Percentiles rank a stretch among this genome's conserved stretches.
Conservation (phyloP, 2,888 invertebrate species). For the Ernsta delagoae region DNA sequence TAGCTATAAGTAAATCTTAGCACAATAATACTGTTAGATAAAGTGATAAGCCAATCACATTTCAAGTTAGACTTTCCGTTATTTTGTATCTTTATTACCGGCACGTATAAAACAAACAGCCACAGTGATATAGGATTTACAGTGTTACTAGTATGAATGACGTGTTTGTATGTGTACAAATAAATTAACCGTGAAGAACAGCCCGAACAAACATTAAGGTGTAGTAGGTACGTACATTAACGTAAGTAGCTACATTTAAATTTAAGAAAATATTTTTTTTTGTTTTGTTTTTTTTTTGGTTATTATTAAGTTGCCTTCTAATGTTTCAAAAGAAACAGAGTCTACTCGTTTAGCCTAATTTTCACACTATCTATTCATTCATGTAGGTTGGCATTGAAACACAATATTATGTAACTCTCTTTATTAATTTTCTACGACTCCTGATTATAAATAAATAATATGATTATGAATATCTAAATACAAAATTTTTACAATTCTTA, state of each 20-base stretch:
- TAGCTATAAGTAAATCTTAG: constrained; percentile 51
- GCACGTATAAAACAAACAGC: constrained; percentile 30
- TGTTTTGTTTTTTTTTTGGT: not conserved
- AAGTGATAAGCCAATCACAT: constrained; percentile 46
- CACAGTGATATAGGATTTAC: constrained; percentile 20
- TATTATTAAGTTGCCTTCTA: too few species aligned
- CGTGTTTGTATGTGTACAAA: constrained; percentile 18
- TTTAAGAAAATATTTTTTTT: too few species aligned
- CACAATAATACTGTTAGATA: constrained; percentile 51
- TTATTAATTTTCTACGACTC: not conserved
- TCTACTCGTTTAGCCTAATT: too few species aligned
- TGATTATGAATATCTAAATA: too few species aligned
- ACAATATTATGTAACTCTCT: not conserved
- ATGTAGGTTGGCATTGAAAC: too few species aligned
- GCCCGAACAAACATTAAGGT: not conserved
- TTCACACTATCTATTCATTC: too few species aligned
- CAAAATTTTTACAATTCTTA: not conserved
- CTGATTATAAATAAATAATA: constrained; percentile 1
- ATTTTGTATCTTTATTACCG: too few species aligned
- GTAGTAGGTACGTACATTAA: not conserved
- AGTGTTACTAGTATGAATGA: constrained; percentile 22
- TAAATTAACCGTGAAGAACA: constrained; percentile 19
- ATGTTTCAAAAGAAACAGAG: too few species aligned
- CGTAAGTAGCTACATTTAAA: too few species aligned
- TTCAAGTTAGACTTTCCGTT: constrained; percentile 32